These are phyloP conservation scores for Aplysia californica DNA, from an alignment of 1,140 invertebrate species.

Conservation along the genomic window DNA sequence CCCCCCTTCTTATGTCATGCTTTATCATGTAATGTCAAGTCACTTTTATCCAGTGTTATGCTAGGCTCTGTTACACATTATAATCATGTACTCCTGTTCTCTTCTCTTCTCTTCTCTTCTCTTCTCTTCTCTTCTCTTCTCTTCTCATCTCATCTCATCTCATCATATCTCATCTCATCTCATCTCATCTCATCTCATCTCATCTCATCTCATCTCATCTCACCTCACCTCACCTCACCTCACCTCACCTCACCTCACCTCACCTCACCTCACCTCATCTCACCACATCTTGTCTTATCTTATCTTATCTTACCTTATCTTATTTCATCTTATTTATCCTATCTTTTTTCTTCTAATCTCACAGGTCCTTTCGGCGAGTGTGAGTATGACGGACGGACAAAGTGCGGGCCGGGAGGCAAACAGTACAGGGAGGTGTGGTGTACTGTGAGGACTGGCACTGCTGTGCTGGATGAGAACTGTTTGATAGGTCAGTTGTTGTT, in stretches of 20 bases:
- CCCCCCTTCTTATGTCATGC: too few species aligned
- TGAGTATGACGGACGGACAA: slow-evolving; percentile 22
- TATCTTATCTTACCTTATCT: neutral
- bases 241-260: neutral
- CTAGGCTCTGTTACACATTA: too few species aligned
- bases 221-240: neutral
- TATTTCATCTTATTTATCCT: neutral
- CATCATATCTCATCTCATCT: neutral
- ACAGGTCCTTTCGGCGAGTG: slow-evolving; percentile 50
- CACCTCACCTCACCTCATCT: neutral
- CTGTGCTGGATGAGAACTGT: slow-evolving; percentile 25
- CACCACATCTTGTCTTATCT: neutral
- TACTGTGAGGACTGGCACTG: slow-evolving; percentile 31
- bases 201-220: neutral
- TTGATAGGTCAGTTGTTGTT: neutral
- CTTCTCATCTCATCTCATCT: too few species aligned
- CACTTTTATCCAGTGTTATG: too few species aligned
- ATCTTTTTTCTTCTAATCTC: slow-evolving; percentile 15
- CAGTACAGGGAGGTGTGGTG: slow-evolving; percentile 42
- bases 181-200: neutral
- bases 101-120: too few species aligned
- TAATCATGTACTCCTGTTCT: too few species aligned
- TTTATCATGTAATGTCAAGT: too few species aligned
- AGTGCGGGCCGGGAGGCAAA: slow-evolving; percentile 40
- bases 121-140: too few species aligned